These are phyloP conservation scores for Sthenelais limicola DNA, from an alignment of 2,888 invertebrate genomes.

Conservation along the genomic window DNA sequence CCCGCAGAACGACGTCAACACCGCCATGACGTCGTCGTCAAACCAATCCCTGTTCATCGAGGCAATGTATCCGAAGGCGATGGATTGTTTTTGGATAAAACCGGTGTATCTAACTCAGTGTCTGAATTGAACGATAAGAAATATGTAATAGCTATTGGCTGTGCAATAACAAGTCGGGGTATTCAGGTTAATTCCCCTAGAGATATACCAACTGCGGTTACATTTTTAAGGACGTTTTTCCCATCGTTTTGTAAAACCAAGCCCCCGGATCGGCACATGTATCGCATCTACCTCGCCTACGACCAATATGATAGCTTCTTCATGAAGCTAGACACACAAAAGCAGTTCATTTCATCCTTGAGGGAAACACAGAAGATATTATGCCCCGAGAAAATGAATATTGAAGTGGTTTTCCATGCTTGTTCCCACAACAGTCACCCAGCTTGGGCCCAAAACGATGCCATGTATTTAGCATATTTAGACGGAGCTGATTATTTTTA, in stretches of 20 bases:
- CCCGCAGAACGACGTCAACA: too few relatives aligned
- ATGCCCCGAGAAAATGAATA: conserved; percentile 23
- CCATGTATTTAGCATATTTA: conserved; percentile 54
- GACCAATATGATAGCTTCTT: conserved; percentile 48
- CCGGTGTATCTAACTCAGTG: too few relatives aligned
- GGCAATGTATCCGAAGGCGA: too few relatives aligned
- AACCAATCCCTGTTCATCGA: too few relatives aligned
- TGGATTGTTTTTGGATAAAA: too few relatives aligned
- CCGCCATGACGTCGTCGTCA: too few relatives aligned
- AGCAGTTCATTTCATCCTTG: conserved; percentile 37
- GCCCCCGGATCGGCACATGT: conserved; percentile 40
- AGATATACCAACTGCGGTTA: not conserved
- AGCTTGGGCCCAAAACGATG: conserved; percentile 57
- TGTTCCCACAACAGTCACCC: conserved; percentile 50
- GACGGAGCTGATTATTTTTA: conserved; percentile 51
- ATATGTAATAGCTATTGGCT: conserved; percentile 29
- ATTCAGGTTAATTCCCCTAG: not conserved
- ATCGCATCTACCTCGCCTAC: conserved; percentile 51
- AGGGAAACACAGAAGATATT: not conserved
- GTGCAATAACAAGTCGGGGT: conserved; percentile 30
- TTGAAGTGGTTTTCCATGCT: conserved; percentile 45
- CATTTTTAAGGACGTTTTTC: conserved; percentile 48
- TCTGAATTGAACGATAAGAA: too few relatives aligned
- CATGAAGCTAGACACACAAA: not conserved
- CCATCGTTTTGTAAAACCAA: conserved; percentile 51